phyloP scores from a whole-genome alignment of 2,888 invertebrate species.

The Cryptocephalus moraei region DNA sequence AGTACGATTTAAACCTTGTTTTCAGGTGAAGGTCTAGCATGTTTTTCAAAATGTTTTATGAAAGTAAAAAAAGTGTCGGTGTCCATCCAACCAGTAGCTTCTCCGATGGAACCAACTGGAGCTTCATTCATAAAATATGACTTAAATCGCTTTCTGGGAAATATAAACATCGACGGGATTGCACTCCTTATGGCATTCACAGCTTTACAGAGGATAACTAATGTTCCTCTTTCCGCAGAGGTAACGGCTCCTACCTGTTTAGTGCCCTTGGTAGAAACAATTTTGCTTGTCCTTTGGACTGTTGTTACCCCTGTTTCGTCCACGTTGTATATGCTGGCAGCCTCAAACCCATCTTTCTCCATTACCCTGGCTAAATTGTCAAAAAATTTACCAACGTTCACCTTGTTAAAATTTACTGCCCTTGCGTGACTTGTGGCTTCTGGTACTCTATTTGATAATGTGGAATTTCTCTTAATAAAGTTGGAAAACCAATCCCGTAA shows the following conservation, averaged over 20 bases:
- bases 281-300: background rate
- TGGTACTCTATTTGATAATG: constrained; percentile 1
- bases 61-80: background rate
- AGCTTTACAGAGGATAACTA: constrained; percentile 1
- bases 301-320: too few species aligned
- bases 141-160: background rate
- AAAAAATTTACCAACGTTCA: background rate
- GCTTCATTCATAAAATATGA: background rate
- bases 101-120: background rate
- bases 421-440: constrained; percentile 1
- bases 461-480: background rate
- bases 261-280: constrained; percentile 1
- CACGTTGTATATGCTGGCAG: constrained; percentile 1
- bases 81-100: background rate
- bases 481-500: background rate
- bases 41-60: constrained; percentile 1
- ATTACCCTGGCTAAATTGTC: background rate
- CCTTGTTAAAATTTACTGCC: background rate
- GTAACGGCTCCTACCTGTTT: constrained; percentile 2
- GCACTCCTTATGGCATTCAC: too few species aligned
- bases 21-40: constrained; percentile 1
- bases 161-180: background rate
- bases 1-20: background rate
- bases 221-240: constrained; percentile 3
- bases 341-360: background rate